phyloP scores from a whole-genome alignment of 2,797 vertebrate species.

The Ceryle rudis region DNA sequence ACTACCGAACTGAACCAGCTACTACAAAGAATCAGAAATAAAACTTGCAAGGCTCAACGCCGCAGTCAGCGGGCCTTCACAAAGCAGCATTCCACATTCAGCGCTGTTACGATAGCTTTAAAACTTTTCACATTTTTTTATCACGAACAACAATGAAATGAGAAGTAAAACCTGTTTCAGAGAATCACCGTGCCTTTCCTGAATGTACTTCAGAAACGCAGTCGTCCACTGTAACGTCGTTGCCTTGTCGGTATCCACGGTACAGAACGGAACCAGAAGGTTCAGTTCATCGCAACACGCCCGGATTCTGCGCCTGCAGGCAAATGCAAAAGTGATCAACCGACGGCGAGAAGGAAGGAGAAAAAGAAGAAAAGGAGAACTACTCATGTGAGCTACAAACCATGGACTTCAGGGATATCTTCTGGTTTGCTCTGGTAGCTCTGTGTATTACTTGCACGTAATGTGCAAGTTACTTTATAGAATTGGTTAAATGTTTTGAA shows the following conservation, averaged over 20 bases:
- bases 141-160: background rate
- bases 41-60: background rate
- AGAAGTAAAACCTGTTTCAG: constrained; percentile 85
- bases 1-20: background rate
- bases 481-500: background rate
- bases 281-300: constrained; percentile 94
- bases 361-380: background rate
- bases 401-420: background rate
- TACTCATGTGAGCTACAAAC: background rate
- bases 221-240: constrained; percentile 92
- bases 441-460: background rate
- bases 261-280: constrained; percentile 90
- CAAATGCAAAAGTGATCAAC: background rate
- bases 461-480: background rate
- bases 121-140: background rate
- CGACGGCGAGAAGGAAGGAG: fast-evolving
- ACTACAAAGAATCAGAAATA: background rate
- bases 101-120: background rate
- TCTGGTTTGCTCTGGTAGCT: background rate
- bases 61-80: background rate
- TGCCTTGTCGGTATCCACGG: constrained; percentile 88
- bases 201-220: constrained; percentile 90
- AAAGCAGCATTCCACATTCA: background rate
- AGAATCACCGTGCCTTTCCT: constrained; percentile 85
- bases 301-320: constrained; percentile 88